These are phyloP conservation scores for Paralichthys olivaceus DNA, from an alignment of 2,113 vertebrate genomes.

Conservation along the genomic window DNA sequence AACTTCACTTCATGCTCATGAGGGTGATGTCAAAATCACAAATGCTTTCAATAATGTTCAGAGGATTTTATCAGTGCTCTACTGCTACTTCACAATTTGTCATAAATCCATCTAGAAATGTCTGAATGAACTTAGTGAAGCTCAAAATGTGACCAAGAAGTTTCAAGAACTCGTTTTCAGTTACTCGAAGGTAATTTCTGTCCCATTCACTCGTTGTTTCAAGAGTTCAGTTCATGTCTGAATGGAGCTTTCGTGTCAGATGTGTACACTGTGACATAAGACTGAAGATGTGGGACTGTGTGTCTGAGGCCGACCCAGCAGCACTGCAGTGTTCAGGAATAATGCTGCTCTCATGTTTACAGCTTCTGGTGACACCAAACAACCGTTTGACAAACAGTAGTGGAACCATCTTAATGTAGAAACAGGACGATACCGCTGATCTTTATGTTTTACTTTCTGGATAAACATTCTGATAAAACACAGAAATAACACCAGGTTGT, in stretches of 20 bases:
- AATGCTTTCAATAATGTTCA: neutral
- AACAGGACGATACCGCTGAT: neutral
- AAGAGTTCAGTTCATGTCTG: no score
- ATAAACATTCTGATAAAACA: neutral
- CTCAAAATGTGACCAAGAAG: no score
- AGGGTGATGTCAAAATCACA: conserved; percentile 1
- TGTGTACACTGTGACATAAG: no score
- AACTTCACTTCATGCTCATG: neutral
- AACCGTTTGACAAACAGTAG: neutral
- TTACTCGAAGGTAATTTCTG: no score
- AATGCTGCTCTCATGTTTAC: no score
- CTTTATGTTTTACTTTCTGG: neutral
- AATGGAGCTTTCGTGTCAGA: no score
- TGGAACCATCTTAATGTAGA: neutral
- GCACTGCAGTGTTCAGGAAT: no score
- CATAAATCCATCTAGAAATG: neutral
- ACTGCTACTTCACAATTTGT: neutral
- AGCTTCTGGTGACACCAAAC: neutral
- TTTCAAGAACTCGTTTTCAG: no score
- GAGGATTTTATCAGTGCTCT: neutral
- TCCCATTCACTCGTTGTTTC: neutral
- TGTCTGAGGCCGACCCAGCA: no score
- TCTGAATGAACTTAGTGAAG: no score
- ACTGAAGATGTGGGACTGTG: no score
- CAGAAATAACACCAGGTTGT: neutral